Base-by-base conservation (phyloP, 2,113 vertebrate genomes). In the Muntiacus reevesi region DNA sequence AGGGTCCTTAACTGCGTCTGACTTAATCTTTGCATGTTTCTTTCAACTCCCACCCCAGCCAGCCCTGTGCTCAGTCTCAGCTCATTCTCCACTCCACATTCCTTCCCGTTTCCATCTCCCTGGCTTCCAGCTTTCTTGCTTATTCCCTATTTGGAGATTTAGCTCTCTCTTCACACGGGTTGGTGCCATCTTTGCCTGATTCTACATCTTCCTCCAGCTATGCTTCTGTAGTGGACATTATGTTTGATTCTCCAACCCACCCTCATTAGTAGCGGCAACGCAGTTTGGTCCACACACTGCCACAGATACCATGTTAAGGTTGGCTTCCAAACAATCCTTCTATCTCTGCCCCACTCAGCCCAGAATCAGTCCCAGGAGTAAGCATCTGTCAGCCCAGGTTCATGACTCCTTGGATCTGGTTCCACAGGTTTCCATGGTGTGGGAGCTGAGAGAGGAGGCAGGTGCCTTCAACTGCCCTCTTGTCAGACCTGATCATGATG, bases 11-110 rank as follows among this genome's bases (percentile, higher is more conserved):
- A 5, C 85, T 78, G 21, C 14, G 2, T 52, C 47, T 59, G 60
- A 1, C 16, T 55, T 84, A 10, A 19, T 43, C 36, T 86, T 14
- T 1, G 1, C 1, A 3, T 54, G 76, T 7, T 36, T 82, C 54
- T n/a, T 64, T 43, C 71, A 30, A 21, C 19, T 9, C 1, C 47
- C 40, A 23, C 76, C 10, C 36, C 17, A 7, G 2, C 79, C 15
- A 30, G 40, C 50, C 4, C 33, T 5, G 0, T 52, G 19, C 60
- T 86, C 7, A 7, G 10, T 43, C 2, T 36, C 19, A 23, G 40
- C 64, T 40, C 17, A 1, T 7, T 36, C 87, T 45, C 43, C 28
- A 3, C 2, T 11, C 14, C 40, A 9, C 1, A 0, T 11, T 76
- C 33, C 36, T 9, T 4, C 71, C 52, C 6, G 3, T 36, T 84